phyloP scores from a whole-genome alignment of 2,113 vertebrate species.

The Numida meleagris region DNA sequence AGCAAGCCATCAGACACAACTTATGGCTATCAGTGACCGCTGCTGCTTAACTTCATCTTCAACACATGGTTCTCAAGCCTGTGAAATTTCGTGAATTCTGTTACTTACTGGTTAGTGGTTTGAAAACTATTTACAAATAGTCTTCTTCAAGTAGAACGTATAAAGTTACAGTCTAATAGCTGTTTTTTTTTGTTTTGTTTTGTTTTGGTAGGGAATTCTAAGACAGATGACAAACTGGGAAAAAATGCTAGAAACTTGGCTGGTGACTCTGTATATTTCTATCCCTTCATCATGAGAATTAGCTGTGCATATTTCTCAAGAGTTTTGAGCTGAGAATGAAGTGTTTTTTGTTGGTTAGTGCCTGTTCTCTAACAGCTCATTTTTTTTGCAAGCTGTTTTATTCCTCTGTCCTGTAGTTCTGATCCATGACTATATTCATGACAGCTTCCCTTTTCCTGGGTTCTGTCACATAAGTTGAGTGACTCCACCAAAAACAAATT shows the following conservation, averaged over 20 bases:
- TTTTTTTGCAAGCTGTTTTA: conserved; percentile 14
- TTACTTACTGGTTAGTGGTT: neutral
- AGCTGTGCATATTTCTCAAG: neutral
- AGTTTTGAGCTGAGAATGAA: conserved; percentile 13
- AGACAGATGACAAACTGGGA: neutral
- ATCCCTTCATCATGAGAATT: neutral
- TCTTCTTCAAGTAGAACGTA: neutral
- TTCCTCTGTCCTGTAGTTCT: neutral
- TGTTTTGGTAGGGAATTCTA: neutral
- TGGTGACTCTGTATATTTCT: neutral
- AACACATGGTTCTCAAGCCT: neutral
- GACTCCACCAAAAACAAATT: neutral
- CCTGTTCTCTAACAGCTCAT: neutral
- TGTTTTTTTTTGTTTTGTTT: neutral
- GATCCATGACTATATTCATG: neutral
- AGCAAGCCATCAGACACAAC: neutral
- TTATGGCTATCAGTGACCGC: neutral
- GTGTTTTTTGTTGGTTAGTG: neutral
- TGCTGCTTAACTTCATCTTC: neutral
- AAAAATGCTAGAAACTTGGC: conserved; percentile 4
- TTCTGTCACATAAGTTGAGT: neutral
- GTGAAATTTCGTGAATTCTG: neutral
- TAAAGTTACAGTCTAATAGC: neutral
- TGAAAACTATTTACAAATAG: neutral
- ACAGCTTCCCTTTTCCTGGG: neutral